Evolutionary conservation across 2,113 vertebrate species (phyloP), one percentile per base, ranked within the genome.

Genomic region (Dicerorhinus sumatrensis): DNA sequence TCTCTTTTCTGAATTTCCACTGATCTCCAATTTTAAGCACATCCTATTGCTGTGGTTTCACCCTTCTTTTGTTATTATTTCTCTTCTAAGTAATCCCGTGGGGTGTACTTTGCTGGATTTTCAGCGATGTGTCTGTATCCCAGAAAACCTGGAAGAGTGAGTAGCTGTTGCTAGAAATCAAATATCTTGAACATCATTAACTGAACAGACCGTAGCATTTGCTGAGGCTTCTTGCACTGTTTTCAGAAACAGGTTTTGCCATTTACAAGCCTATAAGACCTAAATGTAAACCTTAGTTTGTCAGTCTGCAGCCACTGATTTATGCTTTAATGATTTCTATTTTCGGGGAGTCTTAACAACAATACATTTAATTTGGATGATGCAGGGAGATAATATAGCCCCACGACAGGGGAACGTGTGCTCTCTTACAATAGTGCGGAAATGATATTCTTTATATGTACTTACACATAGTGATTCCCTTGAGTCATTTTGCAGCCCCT

Each of bases 281-380:
- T 56, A 46, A 62, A 69, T 69, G 16, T 83, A 73, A 90, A 70
- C 83, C 42, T 90, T 65, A 72, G 3, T 72, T 79, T 89, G 92
- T 93, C 77, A 87, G 42, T 70, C 29, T 65, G 2, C 60, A 89
- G 54, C 29, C 11, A 13, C 31, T 83, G 75, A 51, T 75, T 80
- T 83, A 36, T 60, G 51, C 63, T 96, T 87, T 92, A 46, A 73
- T 75, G 85, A 62, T 94, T 63, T 95, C 90, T 94, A 0, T 90
- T 93, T 95, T 51, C 17, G 69, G 91, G 42, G 46, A 42, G 6
- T 0, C 27, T 75, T 76, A 72, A 67, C 81, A 54, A 54, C 9
- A 65, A 42, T 20, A 23, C 33, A 48, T 94, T 89, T 76, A 79
- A 60, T 75, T 86, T 94, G 46, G 23, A 42, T 33, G 73, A 63